These are phyloP conservation scores for Pica pica DNA, from an alignment of 2,113 vertebrate genomes.

Conservation along the genomic window DNA sequence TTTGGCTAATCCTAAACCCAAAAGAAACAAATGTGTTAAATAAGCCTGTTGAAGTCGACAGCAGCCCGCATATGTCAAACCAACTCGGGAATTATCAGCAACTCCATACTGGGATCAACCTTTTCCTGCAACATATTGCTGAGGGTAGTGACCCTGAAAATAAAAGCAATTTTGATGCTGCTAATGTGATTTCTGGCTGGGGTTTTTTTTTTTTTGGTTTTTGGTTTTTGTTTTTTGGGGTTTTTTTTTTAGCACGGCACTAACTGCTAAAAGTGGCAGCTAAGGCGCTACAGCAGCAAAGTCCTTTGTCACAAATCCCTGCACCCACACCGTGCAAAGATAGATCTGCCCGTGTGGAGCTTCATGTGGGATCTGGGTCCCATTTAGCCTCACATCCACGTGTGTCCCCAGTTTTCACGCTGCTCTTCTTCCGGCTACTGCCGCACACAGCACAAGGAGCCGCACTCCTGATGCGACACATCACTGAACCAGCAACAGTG, in stretches of 20 bases:
- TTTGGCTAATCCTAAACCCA: not conserved
- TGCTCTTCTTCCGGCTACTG: not conserved
- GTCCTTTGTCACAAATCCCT: not conserved
- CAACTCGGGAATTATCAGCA: slow-evolving; percentile 27
- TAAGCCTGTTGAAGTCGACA: slow-evolving; percentile 26
- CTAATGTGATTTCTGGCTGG: not conserved
- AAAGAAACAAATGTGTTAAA: slow-evolving; percentile 36
- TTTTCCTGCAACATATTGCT: not conserved
- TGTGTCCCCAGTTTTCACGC: not conserved
- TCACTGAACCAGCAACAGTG: not conserved
- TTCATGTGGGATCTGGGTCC: not conserved
- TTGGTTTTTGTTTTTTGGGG: not conserved
- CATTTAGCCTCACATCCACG: not conserved
- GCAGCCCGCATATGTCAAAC: not conserved
- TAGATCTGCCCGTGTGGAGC: not conserved
- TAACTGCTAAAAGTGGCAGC: not conserved
- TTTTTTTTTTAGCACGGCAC: not conserved
- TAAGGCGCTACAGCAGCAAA: not conserved
- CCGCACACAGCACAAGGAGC: not conserved
- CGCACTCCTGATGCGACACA: not conserved
- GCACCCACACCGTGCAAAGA: not conserved
- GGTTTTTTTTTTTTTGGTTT: not conserved
- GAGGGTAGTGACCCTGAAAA: not conserved
- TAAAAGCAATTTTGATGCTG: slow-evolving; percentile 26
- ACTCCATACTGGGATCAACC: not conserved